Conservation (phyloP, 2,797 vertebrate species). For the Melanotaenia nigrans region DNA sequence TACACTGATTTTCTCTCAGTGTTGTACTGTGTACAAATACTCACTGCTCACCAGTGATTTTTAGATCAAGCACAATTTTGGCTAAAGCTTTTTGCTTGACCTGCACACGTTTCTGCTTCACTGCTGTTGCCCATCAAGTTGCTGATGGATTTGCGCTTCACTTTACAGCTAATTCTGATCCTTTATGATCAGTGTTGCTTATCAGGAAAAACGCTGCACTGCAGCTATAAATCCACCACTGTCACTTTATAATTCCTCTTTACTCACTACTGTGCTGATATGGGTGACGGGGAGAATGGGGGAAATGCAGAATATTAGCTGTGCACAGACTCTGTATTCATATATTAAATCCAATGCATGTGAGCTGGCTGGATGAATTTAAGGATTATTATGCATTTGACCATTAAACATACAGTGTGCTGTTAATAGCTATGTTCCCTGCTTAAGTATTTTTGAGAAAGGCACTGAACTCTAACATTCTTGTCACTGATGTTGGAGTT, state of each 20-base stretch:
- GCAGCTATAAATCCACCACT: background rate
- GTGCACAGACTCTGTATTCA: background rate
- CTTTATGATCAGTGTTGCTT: background rate
- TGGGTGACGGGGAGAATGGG: background rate
- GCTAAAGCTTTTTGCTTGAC: background rate
- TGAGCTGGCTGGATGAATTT: conserved; percentile 10
- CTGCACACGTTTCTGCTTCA: background rate
- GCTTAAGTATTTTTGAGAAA: conserved; percentile 16
- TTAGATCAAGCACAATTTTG: background rate
- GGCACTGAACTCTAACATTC: conserved; percentile 3
- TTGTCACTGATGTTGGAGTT: background rate
- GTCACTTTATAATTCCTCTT: background rate
- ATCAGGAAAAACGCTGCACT: background rate
- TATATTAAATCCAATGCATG: conserved; percentile 11
- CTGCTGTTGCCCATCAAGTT: background rate
- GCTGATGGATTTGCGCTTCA: background rate
- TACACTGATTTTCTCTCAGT: background rate
- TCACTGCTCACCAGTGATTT: background rate
- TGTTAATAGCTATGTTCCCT: background rate
- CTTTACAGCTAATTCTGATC: background rate
- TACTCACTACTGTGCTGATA: background rate
- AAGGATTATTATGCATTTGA: conserved; percentile 2
- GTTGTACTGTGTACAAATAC: background rate
- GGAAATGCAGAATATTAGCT: background rate
- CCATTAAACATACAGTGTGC: background rate